Conservation (phyloP, 2,113 vertebrate species). For the Alosa alosa region DNA sequence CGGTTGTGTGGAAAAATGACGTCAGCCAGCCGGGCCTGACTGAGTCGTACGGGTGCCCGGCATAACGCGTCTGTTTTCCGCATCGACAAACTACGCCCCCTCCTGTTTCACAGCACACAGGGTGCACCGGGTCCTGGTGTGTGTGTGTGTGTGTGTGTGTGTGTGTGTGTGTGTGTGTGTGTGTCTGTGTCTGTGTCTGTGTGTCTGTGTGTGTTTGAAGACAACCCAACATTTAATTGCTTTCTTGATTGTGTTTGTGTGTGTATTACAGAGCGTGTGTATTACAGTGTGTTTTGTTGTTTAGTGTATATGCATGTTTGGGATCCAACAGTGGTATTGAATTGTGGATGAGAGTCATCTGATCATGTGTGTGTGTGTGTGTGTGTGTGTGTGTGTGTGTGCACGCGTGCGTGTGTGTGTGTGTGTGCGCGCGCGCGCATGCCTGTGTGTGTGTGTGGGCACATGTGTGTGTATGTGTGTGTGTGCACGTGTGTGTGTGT, state of each 20-base stretch:
- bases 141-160: not conserved
- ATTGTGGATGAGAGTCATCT: not conserved
- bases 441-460: not conserved
- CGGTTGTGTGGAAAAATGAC: conserved; percentile 57
- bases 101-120: not conserved
- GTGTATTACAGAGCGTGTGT: not conserved
- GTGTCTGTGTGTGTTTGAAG: not conserved
- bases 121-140: not conserved
- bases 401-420: not conserved
- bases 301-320: not conserved
- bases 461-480: conserved; percentile 43
- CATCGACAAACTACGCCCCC: not conserved
- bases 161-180: not conserved
- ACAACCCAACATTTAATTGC: not conserved
- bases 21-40: conserved; percentile 43
- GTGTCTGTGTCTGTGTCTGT: no score
- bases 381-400: conserved; percentile 12
- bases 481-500: conserved; percentile 46
- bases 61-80: conserved; percentile 8
- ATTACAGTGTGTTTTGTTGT: not conserved
- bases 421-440: conserved; percentile 41
- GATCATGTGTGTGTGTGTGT: not conserved
- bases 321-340: not conserved
- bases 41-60: not conserved
- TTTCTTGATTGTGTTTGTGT: not conserved